These are phyloP conservation scores for Microctonus brassicae DNA, from an alignment of 2,888 invertebrate species.

Conservation along the genomic window DNA sequence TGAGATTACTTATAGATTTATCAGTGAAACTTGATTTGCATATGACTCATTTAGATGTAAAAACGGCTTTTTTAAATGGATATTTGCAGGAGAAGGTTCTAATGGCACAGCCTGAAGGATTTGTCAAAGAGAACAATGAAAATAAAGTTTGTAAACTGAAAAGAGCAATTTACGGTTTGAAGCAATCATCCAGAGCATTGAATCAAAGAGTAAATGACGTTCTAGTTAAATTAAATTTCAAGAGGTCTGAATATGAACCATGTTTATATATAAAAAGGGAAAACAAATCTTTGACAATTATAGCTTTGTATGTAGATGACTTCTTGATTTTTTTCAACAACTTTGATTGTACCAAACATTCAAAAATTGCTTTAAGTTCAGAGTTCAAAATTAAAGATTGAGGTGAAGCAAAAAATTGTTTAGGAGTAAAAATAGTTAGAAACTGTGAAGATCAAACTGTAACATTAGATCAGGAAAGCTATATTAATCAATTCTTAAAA, in stretches of 20 bases:
- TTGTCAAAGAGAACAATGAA: background rate
- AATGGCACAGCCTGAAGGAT: conserved; percentile 23
- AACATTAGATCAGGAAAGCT: conserved; percentile 25
- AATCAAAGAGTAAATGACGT: conserved; percentile 39
- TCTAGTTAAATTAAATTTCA: conserved; percentile 21
- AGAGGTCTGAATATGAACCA: conserved; percentile 34
- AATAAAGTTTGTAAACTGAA: conserved; percentile 28
- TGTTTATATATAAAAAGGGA: conserved; percentile 33
- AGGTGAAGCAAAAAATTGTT: conserved; percentile 29
- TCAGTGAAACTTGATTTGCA: background rate
- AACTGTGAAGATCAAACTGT: conserved; percentile 13
- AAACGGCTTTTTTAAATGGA: conserved; percentile 53
- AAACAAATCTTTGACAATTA: conserved; percentile 12
- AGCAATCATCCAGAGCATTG: conserved; percentile 39
- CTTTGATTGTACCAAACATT: background rate
- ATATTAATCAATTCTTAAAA: conserved; percentile 27
- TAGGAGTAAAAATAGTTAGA: conserved; percentile 38
- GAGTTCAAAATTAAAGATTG: conserved; percentile 38
- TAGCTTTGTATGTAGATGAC: conserved; percentile 43
- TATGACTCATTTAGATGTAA: conserved; percentile 51
- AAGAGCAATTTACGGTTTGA: conserved; percentile 35
- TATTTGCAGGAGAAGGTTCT: conserved; percentile 52
- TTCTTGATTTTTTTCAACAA: conserved; percentile 34
- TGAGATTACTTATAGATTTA: conserved; percentile 48
- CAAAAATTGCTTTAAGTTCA: conserved; percentile 17